Evolutionary conservation across 1,140 invertebrate genomes (phyloP).

Genomic region (Bombus pascuorum): DNA sequence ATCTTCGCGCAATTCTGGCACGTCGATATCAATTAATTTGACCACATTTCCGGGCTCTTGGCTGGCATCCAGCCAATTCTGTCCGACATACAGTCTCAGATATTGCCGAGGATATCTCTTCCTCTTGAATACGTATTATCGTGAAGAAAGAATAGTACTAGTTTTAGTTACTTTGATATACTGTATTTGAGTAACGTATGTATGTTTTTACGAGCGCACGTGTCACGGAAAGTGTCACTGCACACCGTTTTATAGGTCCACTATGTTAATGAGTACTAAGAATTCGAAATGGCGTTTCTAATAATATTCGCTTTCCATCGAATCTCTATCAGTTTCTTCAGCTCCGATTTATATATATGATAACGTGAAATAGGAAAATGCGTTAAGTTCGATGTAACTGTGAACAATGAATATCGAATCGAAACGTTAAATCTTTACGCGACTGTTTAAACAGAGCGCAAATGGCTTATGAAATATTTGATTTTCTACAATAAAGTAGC

Average conservation of each 20-base stretch:
- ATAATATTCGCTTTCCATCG: background rate
- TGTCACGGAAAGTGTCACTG: background rate
- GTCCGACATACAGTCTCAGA: slow-evolving; percentile 57
- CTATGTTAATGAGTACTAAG: background rate
- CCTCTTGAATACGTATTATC: background rate
- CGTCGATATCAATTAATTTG: slow-evolving; percentile 74
- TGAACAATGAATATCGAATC: background rate
- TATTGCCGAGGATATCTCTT: slow-evolving; percentile 42
- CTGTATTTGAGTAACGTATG: background rate
- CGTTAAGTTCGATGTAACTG: too few species aligned
- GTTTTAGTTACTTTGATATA: background rate
- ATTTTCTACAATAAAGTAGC: background rate
- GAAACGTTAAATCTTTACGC: background rate
- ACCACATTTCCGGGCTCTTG: slow-evolving; percentile 51
- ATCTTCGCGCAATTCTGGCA: slow-evolving; percentile 57
- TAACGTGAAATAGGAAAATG: too few species aligned
- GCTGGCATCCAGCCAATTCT: slow-evolving; percentile 66
- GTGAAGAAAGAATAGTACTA: background rate
- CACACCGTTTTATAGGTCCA: background rate
- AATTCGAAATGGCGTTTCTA: background rate
- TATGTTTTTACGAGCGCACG: background rate
- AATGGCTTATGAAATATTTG: background rate
- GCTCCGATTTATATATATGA: too few species aligned
- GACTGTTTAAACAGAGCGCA: background rate
- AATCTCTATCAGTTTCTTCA: background rate